phyloP scores from a whole-genome alignment of 2,113 vertebrate genomes.

The Triplophysa dalaica region DNA sequence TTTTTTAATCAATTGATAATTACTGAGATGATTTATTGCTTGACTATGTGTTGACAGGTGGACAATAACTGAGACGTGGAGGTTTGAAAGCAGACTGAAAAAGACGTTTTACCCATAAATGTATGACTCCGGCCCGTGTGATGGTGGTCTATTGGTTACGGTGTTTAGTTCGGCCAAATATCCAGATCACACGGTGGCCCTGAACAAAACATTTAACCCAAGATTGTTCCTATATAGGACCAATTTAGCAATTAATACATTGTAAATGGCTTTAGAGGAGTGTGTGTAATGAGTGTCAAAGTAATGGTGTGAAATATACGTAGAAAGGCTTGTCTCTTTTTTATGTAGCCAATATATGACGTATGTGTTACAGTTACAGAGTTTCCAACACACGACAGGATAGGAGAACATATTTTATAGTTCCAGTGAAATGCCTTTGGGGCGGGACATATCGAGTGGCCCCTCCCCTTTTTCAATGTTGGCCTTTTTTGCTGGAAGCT shows the following conservation, averaged over 20 bases:
- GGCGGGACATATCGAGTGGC: no score
- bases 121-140: neutral
- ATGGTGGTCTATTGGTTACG: neutral
- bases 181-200: neutral
- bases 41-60: conserved; percentile 61
- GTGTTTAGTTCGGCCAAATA: neutral
- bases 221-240: conserved; percentile 3
- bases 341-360: no score
- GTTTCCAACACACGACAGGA: no score
- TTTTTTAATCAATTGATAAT: conserved; percentile 74
- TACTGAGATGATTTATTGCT: conserved; percentile 68
- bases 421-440: no score
- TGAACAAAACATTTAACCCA: conserved; percentile 13
- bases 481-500: no score
- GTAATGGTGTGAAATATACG: no score
- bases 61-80: conserved; percentile 57
- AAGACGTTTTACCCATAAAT: conserved; percentile 15
- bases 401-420: no score
- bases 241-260: conserved; percentile 24
- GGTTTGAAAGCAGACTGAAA: conserved; percentile 37
- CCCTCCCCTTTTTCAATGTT: no score
- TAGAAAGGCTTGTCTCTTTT: no score
- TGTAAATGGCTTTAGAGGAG: conserved; percentile 8
- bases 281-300: neutral
- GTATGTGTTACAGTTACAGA: no score